Evolutionary conservation across 2,888 invertebrate genomes (phyloP), one percentile per base, ranked within the genome.

Genomic region (Agrochola lota): DNA sequence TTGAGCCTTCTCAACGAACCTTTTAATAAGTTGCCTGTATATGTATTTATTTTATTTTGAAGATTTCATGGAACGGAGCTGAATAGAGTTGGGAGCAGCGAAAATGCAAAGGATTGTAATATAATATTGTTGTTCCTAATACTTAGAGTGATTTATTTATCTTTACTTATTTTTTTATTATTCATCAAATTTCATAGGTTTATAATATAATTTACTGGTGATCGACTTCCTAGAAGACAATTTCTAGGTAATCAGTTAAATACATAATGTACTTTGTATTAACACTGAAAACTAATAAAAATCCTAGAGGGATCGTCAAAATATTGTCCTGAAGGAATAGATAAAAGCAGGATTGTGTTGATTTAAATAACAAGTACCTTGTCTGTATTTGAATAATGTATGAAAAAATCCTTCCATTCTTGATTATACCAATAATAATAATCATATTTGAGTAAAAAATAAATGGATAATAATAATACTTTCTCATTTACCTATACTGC

Each of bases 1-100:
- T 79, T 79, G 80, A 74, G 40, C 66, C 74, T 83, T 86, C 86
- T 69, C 76, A 66, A 72, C 43, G 76, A 74, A 70, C 74, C 80
- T 85, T 85, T 86, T 86, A 71, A 86, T 86, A 86, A 84, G 62
- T 74, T 83, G 74, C 63, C 26, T 74, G 57, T 64, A 40, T 57
- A n/a, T n/a, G n/a, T 30, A 63, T 60, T 57, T 64, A 30, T 62
- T 60, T 80, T 46, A 82, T 76, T 79, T 71, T 59, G 35, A 57
- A 70, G 60, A 64, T 20, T 35, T 20, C 40, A 26, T 20, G 26
- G 46, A 20, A 55, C 23, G 20, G 9, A 23, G 26, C 20, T 82
- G 46, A 46, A 55, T 46, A 46, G 35, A 71, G 26, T 17, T 30
- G 7, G n/a, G 35, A 57, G n/a, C n/a, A 59, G 59, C 55, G 43